Conservation (phyloP, 2,113 vertebrate genomes). For the Lepidothrix coronata region DNA sequence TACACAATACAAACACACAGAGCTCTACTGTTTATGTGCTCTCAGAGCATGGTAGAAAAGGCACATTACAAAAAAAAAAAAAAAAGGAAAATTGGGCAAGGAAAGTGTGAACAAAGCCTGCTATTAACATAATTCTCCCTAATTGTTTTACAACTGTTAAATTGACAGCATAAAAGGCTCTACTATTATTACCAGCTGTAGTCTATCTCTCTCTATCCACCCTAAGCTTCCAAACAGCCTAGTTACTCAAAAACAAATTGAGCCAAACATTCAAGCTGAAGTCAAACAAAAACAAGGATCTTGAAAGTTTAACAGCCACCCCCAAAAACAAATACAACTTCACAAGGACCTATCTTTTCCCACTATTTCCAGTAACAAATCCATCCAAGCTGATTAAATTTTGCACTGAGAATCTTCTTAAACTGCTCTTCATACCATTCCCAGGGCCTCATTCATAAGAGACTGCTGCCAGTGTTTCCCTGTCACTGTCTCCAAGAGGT, state of each 20-base stretch:
- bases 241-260: constrained; percentile 15
- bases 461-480: not conserved
- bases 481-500: not conserved
- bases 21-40: not conserved
- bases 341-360: not conserved
- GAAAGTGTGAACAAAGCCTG: constrained; percentile 48
- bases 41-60: not conserved
- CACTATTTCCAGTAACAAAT: not conserved
- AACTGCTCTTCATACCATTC: not conserved
- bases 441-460: not conserved
- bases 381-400: not conserved
- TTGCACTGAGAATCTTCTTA: not conserved
- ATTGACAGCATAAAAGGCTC: constrained; percentile 42
- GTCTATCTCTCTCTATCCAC: not conserved
- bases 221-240: constrained; percentile 32
- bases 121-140: constrained; percentile 55
- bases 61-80: not conserved
- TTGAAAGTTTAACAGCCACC: not conserved
- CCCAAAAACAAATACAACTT: not conserved
- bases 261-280: not conserved
- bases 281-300: not conserved
- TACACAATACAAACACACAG: constrained; percentile 25
- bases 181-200: constrained; percentile 48
- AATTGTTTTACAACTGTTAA: constrained; percentile 65
- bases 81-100: not conserved